Conservation (phyloP, 2,797 vertebrate species). For the Ctenochaetus hawaiiensis region DNA sequence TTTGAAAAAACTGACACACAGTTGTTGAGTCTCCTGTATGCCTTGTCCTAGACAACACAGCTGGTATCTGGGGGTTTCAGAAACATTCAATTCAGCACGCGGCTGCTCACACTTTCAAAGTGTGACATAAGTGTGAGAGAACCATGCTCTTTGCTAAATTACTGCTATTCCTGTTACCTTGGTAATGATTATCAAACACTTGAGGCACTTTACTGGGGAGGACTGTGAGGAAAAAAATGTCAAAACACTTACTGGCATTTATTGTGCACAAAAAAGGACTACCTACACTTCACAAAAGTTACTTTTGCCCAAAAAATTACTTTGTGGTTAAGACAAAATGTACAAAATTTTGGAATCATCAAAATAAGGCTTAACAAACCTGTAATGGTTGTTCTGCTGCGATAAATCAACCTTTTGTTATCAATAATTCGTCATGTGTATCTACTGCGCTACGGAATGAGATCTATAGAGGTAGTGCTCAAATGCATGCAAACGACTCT, state of each 20-base stretch:
- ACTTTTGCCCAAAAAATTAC: too few species aligned
- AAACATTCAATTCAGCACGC: conserved; percentile 56
- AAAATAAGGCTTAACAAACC: too few species aligned
- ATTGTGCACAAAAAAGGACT: conserved; percentile 15
- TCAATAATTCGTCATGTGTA: too few species aligned
- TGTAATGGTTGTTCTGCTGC: too few species aligned
- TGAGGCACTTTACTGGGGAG: conserved; percentile 35
- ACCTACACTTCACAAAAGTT: neutral
- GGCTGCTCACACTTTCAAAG: conserved; percentile 65
- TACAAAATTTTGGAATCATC: too few species aligned
- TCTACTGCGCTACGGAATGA: neutral
- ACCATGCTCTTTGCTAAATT: conserved; percentile 62
- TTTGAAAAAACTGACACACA: conserved; percentile 13
- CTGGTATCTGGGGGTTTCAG: conserved; percentile 46
- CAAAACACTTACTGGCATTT: conserved; percentile 52
- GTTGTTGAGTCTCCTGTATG: conserved; percentile 15
- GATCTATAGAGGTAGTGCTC: too few species aligned
- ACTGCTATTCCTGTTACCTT: conserved; percentile 64
- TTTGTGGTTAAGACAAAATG: too few species aligned
- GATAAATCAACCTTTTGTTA: too few species aligned
- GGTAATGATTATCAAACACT: conserved; percentile 58
- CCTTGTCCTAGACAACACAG: conserved; percentile 44
- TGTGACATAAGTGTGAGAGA: conserved; percentile 63
- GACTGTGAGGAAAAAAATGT: conserved; percentile 31
- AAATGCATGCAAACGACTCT: too few species aligned